Evolutionary conservation across 2,888 invertebrate genomes (phyloP).

Genomic region (Cheilosia soror): DNA sequence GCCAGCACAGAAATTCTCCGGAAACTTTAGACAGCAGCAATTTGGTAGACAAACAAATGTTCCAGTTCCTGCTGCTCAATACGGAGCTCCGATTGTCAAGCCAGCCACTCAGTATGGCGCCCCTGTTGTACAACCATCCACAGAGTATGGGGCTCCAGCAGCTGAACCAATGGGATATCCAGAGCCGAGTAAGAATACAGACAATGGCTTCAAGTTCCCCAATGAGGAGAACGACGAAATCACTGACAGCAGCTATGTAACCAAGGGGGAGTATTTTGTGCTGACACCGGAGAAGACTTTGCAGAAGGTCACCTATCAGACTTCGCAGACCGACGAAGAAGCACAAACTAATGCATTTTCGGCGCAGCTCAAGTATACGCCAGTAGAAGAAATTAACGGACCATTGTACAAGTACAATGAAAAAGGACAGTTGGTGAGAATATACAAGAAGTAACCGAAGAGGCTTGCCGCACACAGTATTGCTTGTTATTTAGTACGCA

Average conservation of each 20-base stretch:
- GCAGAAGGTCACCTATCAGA: slow-evolving; percentile 82
- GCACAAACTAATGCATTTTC: slow-evolving; percentile 80
- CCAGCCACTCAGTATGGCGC: slow-evolving; percentile 50
- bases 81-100: slow-evolving; percentile 35
- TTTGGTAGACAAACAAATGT: slow-evolving; percentile 17
- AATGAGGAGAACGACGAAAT: slow-evolving; percentile 65
- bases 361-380: slow-evolving; percentile 82
- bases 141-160: slow-evolving; percentile 48
- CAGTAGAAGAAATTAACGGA: slow-evolving; percentile 82
- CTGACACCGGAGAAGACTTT: slow-evolving; percentile 82
- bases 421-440: slow-evolving; percentile 81
- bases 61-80: slow-evolving; percentile 32
- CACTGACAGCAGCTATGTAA: slow-evolving; percentile 76
- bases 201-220: not conserved
- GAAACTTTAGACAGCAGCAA: slow-evolving; percentile 49
- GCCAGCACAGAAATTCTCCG: slow-evolving; percentile 59
- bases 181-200: slow-evolving; percentile 1
- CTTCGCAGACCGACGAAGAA: slow-evolving; percentile 80
- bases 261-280: slow-evolving; percentile 83
- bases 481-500: slow-evolving; percentile 42
- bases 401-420: slow-evolving; percentile 83
- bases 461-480: slow-evolving; percentile 34
- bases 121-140: slow-evolving; percentile 47
- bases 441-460: slow-evolving; percentile 79
- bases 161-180: slow-evolving; percentile 38